Evolutionary conservation across 2,888 invertebrate genomes (phyloP).

Genomic region (Hydraecia micacea): DNA sequence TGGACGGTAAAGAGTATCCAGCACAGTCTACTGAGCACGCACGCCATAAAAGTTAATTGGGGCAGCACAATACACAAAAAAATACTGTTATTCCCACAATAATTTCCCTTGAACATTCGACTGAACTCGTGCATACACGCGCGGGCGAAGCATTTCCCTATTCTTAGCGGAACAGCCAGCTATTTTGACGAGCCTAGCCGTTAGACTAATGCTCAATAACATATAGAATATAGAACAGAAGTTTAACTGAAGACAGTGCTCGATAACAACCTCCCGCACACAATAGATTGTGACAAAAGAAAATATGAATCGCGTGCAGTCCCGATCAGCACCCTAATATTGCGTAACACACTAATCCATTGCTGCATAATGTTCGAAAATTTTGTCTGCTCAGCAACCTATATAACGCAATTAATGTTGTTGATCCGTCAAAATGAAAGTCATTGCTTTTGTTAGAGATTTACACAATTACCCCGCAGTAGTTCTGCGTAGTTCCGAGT

Average conservation of each 20-base stretch:
- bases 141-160: conserved; percentile 10
- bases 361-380: neutral
- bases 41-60: conserved; percentile 36
- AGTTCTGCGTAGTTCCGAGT: neutral
- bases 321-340: neutral
- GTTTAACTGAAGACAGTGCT: neutral
- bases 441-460: neutral
- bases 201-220: conserved; percentile 23
- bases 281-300: neutral
- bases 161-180: conserved; percentile 30
- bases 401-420: neutral
- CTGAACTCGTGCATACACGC: neutral
- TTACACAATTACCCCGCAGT: neutral
- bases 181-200: conserved; percentile 36
- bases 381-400: neutral
- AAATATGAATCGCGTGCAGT: conserved; percentile 8
- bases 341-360: neutral
- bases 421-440: neutral
- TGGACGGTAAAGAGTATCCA: neutral
- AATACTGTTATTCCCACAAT: conserved; percentile 29
- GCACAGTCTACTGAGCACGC: conserved; percentile 28
- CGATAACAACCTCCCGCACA: conserved; percentile 1
- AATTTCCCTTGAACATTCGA: conserved; percentile 5
- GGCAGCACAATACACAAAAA: conserved; percentile 10
- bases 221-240: conserved; percentile 34